These are phyloP conservation scores for Octonoba sinensis DNA, from an alignment of 2,888 invertebrate species.

Conservation along the genomic window DNA sequence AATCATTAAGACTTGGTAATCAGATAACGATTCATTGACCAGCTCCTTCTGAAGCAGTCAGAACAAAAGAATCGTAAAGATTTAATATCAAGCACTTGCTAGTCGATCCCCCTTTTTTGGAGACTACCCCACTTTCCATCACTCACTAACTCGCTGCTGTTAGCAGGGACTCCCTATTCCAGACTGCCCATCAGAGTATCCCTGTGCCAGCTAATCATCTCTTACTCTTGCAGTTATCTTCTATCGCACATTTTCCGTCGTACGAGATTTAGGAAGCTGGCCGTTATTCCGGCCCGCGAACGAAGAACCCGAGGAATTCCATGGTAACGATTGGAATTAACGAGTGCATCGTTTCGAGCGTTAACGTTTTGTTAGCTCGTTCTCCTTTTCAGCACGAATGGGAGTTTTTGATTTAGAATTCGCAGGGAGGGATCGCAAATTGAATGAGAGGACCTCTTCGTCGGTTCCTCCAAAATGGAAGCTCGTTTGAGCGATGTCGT, in stretches of 20 bases:
- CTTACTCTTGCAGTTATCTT: slow-evolving; percentile 32
- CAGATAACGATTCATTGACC: too few relatives aligned
- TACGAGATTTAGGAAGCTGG: slow-evolving; percentile 54
- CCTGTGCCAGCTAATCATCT: slow-evolving; percentile 41
- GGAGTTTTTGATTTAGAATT: slow-evolving; percentile 47
- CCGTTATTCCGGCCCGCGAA: slow-evolving; percentile 12
- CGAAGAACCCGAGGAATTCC: too few relatives aligned
- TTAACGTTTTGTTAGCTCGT: slow-evolving; percentile 28
- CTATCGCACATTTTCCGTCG: slow-evolving; percentile 46
- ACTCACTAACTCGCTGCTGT: too few relatives aligned
- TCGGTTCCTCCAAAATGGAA: too few relatives aligned
- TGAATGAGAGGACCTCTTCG: too few relatives aligned
- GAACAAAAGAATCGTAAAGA: too few relatives aligned
- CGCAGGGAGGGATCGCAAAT: neutral
- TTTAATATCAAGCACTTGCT: neutral
- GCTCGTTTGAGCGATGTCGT: too few relatives aligned
- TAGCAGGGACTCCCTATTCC: too few relatives aligned
- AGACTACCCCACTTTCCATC: too few relatives aligned
- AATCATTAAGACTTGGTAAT: too few relatives aligned
- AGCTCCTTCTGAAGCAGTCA: too few relatives aligned
- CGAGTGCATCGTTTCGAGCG: slow-evolving; percentile 41
- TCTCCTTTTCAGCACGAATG: slow-evolving; percentile 27
- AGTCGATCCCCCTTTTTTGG: neutral
- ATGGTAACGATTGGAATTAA: slow-evolving; percentile 52
- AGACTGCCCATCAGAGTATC: slow-evolving; percentile 27